Evolutionary conservation across 1,140 invertebrate genomes (phyloP).

Genomic region (Bombus sylvicola): DNA sequence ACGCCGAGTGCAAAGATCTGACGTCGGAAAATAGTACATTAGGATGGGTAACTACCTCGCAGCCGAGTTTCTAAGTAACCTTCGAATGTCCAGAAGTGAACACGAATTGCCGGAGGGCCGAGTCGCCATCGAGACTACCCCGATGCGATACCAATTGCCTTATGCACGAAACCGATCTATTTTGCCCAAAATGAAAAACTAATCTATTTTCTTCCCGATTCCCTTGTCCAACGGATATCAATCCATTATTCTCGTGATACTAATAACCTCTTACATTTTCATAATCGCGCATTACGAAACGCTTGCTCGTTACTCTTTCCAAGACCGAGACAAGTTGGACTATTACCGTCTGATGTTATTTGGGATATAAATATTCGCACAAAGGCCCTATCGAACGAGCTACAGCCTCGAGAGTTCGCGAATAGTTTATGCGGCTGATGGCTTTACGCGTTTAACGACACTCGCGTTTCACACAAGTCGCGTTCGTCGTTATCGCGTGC

Average conservation of each 20-base stretch:
- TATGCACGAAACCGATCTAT: neutral
- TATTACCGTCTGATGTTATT: neutral
- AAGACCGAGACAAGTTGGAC: neutral
- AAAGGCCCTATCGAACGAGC: neutral
- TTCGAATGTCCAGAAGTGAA: slow-evolving; percentile 35
- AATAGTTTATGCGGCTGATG: neutral
- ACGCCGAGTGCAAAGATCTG: slow-evolving; percentile 53
- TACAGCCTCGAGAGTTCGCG: neutral
- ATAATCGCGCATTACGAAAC: neutral
- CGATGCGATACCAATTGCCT: neutral
- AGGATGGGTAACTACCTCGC: slow-evolving; percentile 41
- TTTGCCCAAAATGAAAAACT: neutral
- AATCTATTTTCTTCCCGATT: neutral
- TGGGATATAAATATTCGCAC: neutral
- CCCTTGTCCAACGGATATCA: no score
- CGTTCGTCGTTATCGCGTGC: no score
- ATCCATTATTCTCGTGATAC: neutral
- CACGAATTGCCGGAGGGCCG: slow-evolving; percentile 16
- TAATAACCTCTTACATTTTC: neutral
- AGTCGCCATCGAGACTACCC: neutral
- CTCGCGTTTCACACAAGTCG: neutral
- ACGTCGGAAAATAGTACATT: slow-evolving; percentile 47
- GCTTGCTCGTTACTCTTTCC: neutral
- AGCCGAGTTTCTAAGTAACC: slow-evolving; percentile 48
- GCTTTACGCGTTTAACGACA: slow-evolving; percentile 2